Evolutionary conservation across 2,113 vertebrate genomes (phyloP).

Genomic region (Saccopteryx bilineata): DNA sequence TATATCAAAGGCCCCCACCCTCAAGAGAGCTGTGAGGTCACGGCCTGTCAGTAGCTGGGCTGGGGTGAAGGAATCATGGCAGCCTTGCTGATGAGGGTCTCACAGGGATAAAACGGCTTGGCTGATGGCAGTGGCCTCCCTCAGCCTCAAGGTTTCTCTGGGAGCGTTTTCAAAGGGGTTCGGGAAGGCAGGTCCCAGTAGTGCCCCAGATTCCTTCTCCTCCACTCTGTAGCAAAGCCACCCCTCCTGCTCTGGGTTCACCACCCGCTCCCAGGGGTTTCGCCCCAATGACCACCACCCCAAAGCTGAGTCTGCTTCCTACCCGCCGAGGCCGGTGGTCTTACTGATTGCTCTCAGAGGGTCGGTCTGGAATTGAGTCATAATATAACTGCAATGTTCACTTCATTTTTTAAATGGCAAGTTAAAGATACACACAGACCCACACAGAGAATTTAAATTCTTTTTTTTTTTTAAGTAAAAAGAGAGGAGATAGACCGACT

Average conservation of each 20-base stretch:
- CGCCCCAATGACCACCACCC: background rate
- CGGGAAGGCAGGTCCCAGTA: background rate
- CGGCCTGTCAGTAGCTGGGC: background rate
- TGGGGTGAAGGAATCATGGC: background rate
- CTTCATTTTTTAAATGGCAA: background rate
- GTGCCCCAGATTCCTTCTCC: too few species aligned
- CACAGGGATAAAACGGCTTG: background rate
- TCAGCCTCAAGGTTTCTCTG: background rate
- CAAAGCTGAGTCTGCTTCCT: fast-evolving
- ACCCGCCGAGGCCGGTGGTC: fast-evolving
- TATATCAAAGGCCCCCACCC: background rate
- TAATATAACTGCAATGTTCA: fast-evolving
- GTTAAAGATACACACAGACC: background rate
- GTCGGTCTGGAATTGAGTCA: background rate
- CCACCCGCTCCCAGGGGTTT: background rate
- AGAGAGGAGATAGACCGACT: too few species aligned
- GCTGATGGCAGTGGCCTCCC: too few species aligned
- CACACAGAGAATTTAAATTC: too few species aligned
- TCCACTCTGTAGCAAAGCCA: background rate
- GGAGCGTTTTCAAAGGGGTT: background rate
- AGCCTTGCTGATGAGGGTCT: background rate
- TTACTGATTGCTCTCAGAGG: too few species aligned
- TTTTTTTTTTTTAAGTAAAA: too few species aligned
- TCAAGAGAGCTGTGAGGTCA: background rate
- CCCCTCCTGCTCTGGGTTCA: background rate